Evolutionary conservation across 2,797 vertebrate species (phyloP).

Genomic region (Semotilus atromaculatus): DNA sequence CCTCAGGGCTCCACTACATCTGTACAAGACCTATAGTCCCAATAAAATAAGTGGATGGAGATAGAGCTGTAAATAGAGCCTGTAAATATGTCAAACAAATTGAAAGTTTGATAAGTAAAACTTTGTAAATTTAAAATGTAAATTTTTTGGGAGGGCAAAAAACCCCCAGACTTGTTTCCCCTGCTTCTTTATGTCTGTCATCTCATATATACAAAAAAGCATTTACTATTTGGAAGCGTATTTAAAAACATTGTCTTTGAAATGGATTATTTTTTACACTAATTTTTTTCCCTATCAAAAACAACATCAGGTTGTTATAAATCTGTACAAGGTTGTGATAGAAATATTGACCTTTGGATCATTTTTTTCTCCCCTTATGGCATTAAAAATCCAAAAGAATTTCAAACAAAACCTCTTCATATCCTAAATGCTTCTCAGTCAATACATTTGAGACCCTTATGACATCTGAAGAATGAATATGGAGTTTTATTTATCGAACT

Average conservation of each 20-base stretch:
- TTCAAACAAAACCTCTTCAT: slow-evolving; percentile 34
- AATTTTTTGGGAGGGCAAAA: not conserved
- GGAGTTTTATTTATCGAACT: slow-evolving; percentile 64
- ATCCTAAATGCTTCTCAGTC: slow-evolving; percentile 46
- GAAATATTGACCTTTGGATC: not conserved
- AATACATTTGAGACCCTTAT: slow-evolving; percentile 39
- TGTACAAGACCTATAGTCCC: slow-evolving; percentile 1
- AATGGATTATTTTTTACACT: not conserved
- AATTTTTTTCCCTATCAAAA: not conserved
- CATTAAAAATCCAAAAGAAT: slow-evolving; percentile 3
- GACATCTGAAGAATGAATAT: slow-evolving; percentile 50
- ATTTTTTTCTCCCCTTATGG: not conserved
- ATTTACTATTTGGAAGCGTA: not conserved
- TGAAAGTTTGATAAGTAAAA: not conserved
- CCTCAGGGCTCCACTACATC: not conserved
- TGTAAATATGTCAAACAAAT: not conserved
- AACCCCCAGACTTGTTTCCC: not conserved
- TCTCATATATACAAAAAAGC: not conserved
- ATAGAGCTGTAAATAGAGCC: not conserved
- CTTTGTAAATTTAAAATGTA: not conserved
- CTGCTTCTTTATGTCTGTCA: not conserved
- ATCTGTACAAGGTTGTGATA: not conserved
- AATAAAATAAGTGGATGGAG: not conserved
- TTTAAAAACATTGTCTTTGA: not conserved
- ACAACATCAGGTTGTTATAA: not conserved